A percentile compares a stretch with the other conserved stretches of the same genome.
Evolutionary conservation across 2,113 vertebrate species (phyloP).

Genomic region (Argyrosomus japonicus): DNA sequence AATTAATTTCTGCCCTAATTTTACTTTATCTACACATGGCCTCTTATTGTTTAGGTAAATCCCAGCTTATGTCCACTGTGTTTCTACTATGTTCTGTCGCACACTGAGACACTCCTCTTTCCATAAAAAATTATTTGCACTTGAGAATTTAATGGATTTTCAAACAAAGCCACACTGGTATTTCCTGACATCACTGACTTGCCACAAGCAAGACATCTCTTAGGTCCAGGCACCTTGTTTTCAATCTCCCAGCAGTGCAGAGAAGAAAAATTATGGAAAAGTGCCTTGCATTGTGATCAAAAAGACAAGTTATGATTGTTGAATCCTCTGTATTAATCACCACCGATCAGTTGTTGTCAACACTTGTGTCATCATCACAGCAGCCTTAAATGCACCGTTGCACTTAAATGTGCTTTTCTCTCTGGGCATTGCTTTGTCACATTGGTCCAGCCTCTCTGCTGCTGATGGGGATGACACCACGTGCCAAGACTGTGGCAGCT

Average conservation of each 20-base stretch:
- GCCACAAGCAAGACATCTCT: not conserved
- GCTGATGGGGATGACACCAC: slow-evolving; percentile 9
- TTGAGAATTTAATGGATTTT: slow-evolving; percentile 22
- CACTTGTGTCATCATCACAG: not conserved
- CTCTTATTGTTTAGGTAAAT: not conserved
- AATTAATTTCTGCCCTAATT: not conserved
- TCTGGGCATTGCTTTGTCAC: slow-evolving; percentile 11
- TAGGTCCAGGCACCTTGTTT: slow-evolving; percentile 1
- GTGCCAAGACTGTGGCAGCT: slow-evolving; percentile 30
- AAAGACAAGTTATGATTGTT: not conserved
- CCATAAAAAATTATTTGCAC: slow-evolving; percentile 1
- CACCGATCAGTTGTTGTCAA: not conserved
- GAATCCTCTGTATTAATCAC: not conserved
- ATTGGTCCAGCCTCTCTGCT: not conserved
- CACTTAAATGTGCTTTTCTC: not conserved
- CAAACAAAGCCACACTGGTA: slow-evolving; percentile 10
- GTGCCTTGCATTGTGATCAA: not conserved
- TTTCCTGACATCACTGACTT: slow-evolving; percentile 7
- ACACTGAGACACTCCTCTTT: not conserved
- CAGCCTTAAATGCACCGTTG: not conserved
- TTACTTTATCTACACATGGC: not conserved
- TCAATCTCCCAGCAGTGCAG: not conserved
- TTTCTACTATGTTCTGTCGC: not conserved
- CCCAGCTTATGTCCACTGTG: not conserved
- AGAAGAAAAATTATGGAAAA: not conserved